phyloP scores from a whole-genome alignment of 2,888 invertebrate species.

The Yponomeuta evonymella region DNA sequence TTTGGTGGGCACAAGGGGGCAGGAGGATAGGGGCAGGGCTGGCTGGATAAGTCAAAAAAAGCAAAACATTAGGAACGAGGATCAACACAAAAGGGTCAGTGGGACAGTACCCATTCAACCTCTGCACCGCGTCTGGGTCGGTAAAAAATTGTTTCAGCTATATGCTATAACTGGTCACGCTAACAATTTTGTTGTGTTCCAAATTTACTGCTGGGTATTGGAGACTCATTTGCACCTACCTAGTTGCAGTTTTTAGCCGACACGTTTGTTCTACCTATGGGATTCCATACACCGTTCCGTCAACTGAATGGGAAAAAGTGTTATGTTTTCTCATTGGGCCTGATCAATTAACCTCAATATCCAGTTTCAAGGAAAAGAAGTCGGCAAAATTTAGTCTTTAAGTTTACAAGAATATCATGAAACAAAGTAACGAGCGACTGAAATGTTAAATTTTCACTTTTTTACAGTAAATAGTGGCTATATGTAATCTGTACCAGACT shows the following conservation, averaged over 20 bases:
- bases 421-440: no score
- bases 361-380: no score
- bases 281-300: no score
- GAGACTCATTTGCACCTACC: background rate
- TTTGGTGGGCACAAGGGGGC: background rate
- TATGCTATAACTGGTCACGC: slow-evolving; percentile 13
- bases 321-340: no score
- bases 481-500: no score
- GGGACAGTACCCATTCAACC: slow-evolving; percentile 11
- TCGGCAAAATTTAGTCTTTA: no score
- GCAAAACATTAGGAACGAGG: background rate
- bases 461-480: no score
- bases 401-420: no score
- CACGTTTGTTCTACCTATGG: no score
- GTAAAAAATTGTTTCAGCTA: slow-evolving; percentile 21
- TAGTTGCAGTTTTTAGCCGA: background rate
- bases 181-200: slow-evolving; percentile 17
- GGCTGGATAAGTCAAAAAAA: background rate
- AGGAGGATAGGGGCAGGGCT: background rate
- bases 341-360: no score
- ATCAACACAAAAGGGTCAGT: background rate
- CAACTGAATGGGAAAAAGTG: no score
- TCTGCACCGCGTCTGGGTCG: slow-evolving; percentile 12
- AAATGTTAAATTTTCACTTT: no score
- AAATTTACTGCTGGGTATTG: background rate